Conservation (phyloP, 2,113 vertebrate species). For the Trichomycterus rosablanca region DNA sequence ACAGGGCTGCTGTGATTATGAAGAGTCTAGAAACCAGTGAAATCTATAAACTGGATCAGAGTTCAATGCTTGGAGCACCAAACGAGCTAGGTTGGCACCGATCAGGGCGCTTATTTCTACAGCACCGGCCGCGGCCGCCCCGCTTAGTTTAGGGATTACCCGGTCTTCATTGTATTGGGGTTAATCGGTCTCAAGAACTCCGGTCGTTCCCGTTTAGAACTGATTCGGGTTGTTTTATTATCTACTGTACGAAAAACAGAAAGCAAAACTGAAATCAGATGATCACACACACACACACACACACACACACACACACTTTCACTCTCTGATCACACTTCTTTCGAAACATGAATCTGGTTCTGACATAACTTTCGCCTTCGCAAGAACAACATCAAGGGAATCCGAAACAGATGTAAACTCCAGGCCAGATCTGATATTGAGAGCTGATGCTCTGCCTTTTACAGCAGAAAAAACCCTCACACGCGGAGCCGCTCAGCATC, state of each 20-base stretch:
- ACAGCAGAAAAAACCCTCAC: not conserved
- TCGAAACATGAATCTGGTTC: slow-evolving; percentile 30
- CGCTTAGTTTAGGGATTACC: not conserved
- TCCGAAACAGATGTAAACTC: slow-evolving; percentile 9
- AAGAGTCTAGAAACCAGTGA: too few relatives aligned
- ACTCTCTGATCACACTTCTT: slow-evolving; percentile 34
- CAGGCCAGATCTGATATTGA: not conserved
- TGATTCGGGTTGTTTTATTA: slow-evolving; percentile 6
- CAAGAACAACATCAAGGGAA: slow-evolving; percentile 37
- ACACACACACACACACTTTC: slow-evolving; percentile 29
- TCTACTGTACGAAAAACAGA: slow-evolving; percentile 19
- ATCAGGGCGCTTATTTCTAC: not conserved
- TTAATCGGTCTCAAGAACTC: not conserved
- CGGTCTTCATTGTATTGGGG: not conserved
- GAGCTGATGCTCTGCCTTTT: not conserved
- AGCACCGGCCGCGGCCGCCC: not conserved
- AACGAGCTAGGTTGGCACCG: not conserved
- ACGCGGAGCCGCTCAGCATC: too few relatives aligned
- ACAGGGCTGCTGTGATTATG: too few relatives aligned
- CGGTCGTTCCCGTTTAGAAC: too few relatives aligned
- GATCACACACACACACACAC: slow-evolving; percentile 27
- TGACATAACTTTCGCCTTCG: slow-evolving; percentile 39
- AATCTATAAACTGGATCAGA: too few relatives aligned
- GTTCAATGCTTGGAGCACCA: too few relatives aligned
- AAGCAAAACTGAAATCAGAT: slow-evolving; percentile 41